Percentiles rank a stretch among this genome's conserved stretches.
Conservation (phyloP, 2,113 vertebrate species). For the Xerus inauris region DNA sequence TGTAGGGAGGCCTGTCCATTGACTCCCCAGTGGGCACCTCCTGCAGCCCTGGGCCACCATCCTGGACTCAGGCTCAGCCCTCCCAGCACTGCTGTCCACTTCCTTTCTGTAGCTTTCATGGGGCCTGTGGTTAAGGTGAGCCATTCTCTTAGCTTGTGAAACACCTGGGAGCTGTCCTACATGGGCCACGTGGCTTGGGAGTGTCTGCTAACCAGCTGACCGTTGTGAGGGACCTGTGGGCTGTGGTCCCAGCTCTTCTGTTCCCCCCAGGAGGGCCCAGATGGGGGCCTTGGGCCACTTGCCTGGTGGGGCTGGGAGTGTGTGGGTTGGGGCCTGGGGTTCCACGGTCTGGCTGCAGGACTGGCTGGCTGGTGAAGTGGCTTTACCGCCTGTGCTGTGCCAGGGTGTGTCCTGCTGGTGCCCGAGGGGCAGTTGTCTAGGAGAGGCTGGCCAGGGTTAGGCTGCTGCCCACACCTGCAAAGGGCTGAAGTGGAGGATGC, state of each 20-base stretch:
- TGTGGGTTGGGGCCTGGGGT: background rate
- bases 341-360: background rate
- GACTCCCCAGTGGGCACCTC: background rate
- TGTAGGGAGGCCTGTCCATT: background rate
- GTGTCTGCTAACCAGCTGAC: background rate
- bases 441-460: background rate
- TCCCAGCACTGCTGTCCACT: background rate
- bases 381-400: background rate
- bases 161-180: background rate
- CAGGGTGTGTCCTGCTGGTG: background rate
- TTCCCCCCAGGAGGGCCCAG: background rate
- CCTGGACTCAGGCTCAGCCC: background rate
- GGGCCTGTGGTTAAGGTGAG: background rate
- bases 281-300: background rate
- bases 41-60: background rate
- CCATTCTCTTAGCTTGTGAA: background rate
- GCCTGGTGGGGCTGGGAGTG: background rate
- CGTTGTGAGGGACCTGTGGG: fast-evolving
- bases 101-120: background rate
- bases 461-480: too few relatives aligned
- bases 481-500: background rate
- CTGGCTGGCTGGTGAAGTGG: background rate
- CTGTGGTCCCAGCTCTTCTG: too few relatives aligned
- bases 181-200: background rate
- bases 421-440: too few relatives aligned